These are phyloP conservation scores for Xenopus petersii DNA, from an alignment of 2,797 vertebrate genomes.

Conservation along the genomic window DNA sequence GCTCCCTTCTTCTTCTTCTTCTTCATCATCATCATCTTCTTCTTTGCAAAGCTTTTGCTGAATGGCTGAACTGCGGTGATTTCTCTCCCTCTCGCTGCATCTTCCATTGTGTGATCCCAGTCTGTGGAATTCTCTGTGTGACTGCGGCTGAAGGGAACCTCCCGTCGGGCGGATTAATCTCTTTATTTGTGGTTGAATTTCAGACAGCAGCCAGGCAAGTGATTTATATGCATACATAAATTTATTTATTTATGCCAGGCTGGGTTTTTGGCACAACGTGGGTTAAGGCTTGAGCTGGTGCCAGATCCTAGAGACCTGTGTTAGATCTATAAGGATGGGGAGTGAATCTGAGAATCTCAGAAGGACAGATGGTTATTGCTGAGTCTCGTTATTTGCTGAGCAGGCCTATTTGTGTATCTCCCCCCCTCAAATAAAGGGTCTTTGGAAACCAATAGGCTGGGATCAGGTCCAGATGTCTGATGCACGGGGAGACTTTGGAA, in stretches of 20 bases:
- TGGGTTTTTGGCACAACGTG: neutral
- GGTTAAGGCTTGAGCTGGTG: slow-evolving; percentile 15
- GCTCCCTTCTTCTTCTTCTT: slow-evolving; percentile 62
- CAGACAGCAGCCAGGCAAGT: slow-evolving; percentile 78
- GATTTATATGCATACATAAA: slow-evolving; percentile 20
- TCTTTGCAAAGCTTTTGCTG: slow-evolving; percentile 58
- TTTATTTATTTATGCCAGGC: too few relatives aligned
- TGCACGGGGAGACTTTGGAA: slow-evolving; percentile 91
- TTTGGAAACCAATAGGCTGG: slow-evolving; percentile 78
- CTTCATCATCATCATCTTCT: slow-evolving; percentile 65
- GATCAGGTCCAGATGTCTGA: slow-evolving; percentile 90
- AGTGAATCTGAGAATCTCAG: slow-evolving; percentile 48
- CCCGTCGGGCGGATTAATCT: slow-evolving; percentile 81
- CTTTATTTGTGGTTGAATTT: slow-evolving; percentile 72
- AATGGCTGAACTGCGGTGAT: slow-evolving; percentile 78
- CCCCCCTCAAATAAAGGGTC: slow-evolving; percentile 60
- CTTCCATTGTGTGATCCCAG: slow-evolving; percentile 49
- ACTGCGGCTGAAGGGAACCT: slow-evolving; percentile 69
- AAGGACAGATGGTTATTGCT: slow-evolving; percentile 83
- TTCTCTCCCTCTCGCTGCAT: slow-evolving; percentile 54
- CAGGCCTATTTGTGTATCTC: slow-evolving; percentile 65
- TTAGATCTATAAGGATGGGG: too few relatives aligned
- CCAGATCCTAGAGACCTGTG: too few relatives aligned
- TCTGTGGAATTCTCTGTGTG: slow-evolving; percentile 63
- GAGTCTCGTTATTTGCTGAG: slow-evolving; percentile 67